Evolutionary conservation across 2,797 vertebrate genomes (phyloP), one percentile per base, ranked within the genome.

Genomic region (Rhinoraja longicauda): DNA sequence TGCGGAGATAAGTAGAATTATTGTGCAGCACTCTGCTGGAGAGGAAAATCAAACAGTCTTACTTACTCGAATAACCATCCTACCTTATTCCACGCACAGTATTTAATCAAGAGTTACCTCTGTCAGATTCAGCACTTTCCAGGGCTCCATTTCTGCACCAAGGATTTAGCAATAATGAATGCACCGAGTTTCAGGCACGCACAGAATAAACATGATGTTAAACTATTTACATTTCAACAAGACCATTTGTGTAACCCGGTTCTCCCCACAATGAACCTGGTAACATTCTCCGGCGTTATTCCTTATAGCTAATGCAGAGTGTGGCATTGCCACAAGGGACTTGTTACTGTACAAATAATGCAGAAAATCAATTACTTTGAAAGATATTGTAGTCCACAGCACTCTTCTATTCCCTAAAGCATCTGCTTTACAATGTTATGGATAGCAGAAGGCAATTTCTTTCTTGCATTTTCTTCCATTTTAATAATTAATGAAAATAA

Each of bases 401-500:
- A 17, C 57, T 62, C 29, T 88, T 64, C 84, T 67, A 84, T 84
- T 84, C 81, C 81, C 84, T 88, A 84, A 21, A 67, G 84, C 84
- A 88, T 88, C 84, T 88, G 84, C 62, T 88, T 88, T 88, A 17
- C 19, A 9, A 67, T 19, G 1, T 88, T 88, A 88, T 67, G 32
- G 84, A 67, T 88, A 62, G 84, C 62, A 88, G 67, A 88, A 88
- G 62, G 84, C 62, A 64, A 36, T 77, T 77, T 77, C 32, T 77
- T 15, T 32, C 76, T 77, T 77, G 76, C 76, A 78, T 88, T 88
- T 64, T 88, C 62, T 67, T 17, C 21, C 59, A 64, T 64, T 36
- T 88, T 32, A 88, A 88, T 88, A 88, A 88, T 88, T 32, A 64
- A 88, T 88, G 84, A 67, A 84, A 88, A 88, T 88, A 88, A 88